Evolutionary conservation across 2,797 vertebrate genomes (phyloP).

Genomic region (Schizopygopsis pylzovi): DNA sequence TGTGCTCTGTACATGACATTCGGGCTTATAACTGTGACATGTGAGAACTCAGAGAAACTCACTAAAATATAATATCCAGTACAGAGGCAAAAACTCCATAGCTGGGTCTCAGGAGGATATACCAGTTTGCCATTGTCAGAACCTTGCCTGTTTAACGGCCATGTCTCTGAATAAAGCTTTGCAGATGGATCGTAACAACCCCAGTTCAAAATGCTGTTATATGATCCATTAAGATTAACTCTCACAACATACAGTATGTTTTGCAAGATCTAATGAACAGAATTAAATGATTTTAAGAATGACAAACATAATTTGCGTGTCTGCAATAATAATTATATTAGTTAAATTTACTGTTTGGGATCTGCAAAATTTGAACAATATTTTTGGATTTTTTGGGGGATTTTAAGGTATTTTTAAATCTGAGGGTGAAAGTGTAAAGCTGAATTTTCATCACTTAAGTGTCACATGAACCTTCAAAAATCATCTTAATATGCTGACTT

Average conservation of each 20-base stretch:
- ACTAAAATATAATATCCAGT: too few species aligned
- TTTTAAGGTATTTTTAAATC: neutral
- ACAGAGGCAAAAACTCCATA: too few species aligned
- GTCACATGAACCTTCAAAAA: neutral
- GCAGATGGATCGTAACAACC: neutral
- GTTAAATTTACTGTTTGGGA: neutral
- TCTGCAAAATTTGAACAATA: neutral
- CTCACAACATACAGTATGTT: neutral
- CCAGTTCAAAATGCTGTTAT: neutral
- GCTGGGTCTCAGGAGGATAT: too few species aligned
- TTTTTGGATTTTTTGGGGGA: neutral
- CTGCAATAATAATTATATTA: neutral
- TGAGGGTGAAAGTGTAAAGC: neutral
- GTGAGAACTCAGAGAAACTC: too few species aligned
- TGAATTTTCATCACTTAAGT: neutral
- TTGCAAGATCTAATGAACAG: neutral
- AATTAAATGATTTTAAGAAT: neutral
- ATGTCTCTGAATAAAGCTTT: too few species aligned
- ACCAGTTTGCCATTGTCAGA: too few species aligned
- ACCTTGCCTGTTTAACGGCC: too few species aligned
- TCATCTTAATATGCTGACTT: neutral
- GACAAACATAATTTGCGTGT: neutral
- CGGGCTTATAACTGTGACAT: too few species aligned
- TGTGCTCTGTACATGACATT: too few species aligned
- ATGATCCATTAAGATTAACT: slow-evolving; percentile 24